Conservation (phyloP, 35 echinoderm and acorn worm species). For the Lytechinus variegatus region DNA sequence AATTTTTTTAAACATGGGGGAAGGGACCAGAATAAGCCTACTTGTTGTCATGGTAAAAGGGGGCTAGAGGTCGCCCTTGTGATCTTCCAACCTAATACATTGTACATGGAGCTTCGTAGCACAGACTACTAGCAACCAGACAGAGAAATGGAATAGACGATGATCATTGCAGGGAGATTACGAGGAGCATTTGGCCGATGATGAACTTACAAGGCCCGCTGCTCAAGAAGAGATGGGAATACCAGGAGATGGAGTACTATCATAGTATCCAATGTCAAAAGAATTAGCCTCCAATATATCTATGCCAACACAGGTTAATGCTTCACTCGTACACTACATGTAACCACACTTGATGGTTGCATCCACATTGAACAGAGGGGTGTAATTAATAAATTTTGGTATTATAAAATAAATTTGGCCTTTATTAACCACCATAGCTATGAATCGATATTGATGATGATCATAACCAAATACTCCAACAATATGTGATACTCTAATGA, state of each 20-base stretch:
- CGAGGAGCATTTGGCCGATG: background rate
- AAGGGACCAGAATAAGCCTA: background rate
- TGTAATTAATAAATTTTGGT: too few relatives aligned
- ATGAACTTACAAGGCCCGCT: background rate
- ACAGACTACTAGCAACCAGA: background rate
- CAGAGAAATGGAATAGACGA: background rate
- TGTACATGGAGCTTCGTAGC: background rate
- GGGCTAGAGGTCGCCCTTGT: background rate
- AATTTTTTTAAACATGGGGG: too few relatives aligned
- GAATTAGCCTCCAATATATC: background rate
- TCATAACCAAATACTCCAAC: too few relatives aligned
- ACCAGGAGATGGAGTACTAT: background rate
- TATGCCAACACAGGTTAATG: background rate
- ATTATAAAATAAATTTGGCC: too few relatives aligned
- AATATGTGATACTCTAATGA: too few relatives aligned
- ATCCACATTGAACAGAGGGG: too few relatives aligned
- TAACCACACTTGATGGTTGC: too few relatives aligned
- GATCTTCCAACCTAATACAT: background rate
- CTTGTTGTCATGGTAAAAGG: background rate
- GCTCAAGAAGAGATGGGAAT: background rate
- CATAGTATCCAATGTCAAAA: background rate
- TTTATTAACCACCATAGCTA: too few relatives aligned
- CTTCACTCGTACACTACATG: too few relatives aligned
- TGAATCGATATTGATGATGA: too few relatives aligned
- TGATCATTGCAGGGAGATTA: constrained; percentile 11